Evolutionary conservation across 2,888 invertebrate species (phyloP).

Genomic region (Myopa testacea): DNA sequence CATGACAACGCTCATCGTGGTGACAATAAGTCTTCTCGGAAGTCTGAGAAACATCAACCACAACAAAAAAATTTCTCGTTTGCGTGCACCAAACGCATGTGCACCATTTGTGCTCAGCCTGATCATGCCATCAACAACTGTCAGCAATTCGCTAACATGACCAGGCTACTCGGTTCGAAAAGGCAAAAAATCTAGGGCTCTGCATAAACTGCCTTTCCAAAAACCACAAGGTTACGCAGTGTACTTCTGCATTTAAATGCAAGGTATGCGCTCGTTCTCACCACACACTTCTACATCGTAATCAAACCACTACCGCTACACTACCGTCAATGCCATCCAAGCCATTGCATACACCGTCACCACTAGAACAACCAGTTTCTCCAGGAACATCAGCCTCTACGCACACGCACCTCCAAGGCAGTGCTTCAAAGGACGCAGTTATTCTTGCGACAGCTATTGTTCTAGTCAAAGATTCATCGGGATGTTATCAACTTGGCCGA

Average conservation of each 20-base stretch:
- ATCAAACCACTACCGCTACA: neutral
- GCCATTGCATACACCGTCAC: neutral
- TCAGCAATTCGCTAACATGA: slow-evolving; percentile 11
- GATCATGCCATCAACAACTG: slow-evolving; percentile 29
- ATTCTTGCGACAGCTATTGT: slow-evolving; percentile 3
- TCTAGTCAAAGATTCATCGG: no score
- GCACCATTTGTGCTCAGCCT: slow-evolving; percentile 10
- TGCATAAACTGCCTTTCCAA: slow-evolving; percentile 13
- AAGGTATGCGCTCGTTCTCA: slow-evolving; percentile 13
- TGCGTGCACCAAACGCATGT: slow-evolving; percentile 5
- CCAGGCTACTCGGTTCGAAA: slow-evolving; percentile 13
- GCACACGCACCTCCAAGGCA: slow-evolving; percentile 8
- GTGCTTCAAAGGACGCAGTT: neutral
- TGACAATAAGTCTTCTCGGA: no score
- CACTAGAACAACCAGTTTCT: neutral
- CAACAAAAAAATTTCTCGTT: slow-evolving; percentile 29
- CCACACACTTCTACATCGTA: neutral
- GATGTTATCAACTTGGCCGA: no score
- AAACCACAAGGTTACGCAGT: slow-evolving; percentile 18
- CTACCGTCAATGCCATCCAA: neutral
- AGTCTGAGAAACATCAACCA: neutral
- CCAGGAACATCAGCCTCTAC: slow-evolving; percentile 6
- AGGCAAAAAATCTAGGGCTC: slow-evolving; percentile 21
- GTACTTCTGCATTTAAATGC: slow-evolving; percentile 22
- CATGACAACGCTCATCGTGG: no score